Evolutionary conservation across 2,888 invertebrate genomes (phyloP), one percentile per base, ranked within the genome.

Genomic region (Aleiodes alternator): DNA sequence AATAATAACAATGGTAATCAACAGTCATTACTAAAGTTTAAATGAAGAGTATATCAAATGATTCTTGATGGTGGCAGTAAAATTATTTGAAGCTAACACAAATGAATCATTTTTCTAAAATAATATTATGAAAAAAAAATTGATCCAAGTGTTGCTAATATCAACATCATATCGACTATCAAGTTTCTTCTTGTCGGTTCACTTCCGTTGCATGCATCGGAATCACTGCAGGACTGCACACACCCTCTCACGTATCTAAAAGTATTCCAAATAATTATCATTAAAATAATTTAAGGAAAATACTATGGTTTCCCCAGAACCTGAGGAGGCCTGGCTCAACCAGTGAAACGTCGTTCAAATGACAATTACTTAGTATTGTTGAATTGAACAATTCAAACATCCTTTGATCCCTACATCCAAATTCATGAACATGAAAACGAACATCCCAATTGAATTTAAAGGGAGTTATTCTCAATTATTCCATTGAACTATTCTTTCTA

Each of bases 211-310:
- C 98, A 98, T 9, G 96, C 98, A 88, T 98, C 97, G 0, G 95
- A 96, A 87, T 97, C 96, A 87, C 95, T 95, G 90, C 98, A 98
- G 85, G 96, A 97, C 88, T 97, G 97, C n/a, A 98, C 94, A 89
- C 98, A 98, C 72, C 98, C 98, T 83, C 95, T 94, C 78, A 97
- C 96, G 87, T 97, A 96, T 87, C 97, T 96, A 88, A 9, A 90
- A 77, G 23, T 69, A 59, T 11, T 43, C 9, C 11, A 64, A 56
- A 48, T 59, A 76, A 75, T 72, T 3, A 56, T 11, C 29, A 55
- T 12, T 12, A 34, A 14, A 7, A 38, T 56, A 6, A 34, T 34
- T 34, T 4, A 3, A 34, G 3, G 34, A 34, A 34, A 34, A 3
- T 4, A 34, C 2, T 6, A 34, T 4, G 6, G 6, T 34, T 34